A percentile compares a stretch with the other conserved stretches of the same genome.
Conservation (phyloP, 2,113 vertebrate species). For the Corydoras maculifer region DNA sequence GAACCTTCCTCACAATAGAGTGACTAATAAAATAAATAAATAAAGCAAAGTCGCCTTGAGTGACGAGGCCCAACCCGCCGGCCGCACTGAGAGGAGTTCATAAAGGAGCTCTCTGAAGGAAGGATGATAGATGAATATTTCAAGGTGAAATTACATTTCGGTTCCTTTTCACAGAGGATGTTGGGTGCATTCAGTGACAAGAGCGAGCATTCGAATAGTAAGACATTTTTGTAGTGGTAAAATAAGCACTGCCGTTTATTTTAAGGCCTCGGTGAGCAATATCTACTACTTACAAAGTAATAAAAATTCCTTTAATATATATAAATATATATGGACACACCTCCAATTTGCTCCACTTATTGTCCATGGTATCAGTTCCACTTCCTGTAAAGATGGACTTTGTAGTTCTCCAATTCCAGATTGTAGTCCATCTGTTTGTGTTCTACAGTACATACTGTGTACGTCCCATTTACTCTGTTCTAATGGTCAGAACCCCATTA, state of each 20-base stretch:
- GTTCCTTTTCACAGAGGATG: constrained; percentile 6
- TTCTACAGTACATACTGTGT: no score
- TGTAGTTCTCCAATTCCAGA: no score
- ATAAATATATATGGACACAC: no score
- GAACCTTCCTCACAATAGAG: not conserved
- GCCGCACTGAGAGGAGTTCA: constrained; percentile 4
- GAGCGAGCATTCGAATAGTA: constrained; percentile 4
- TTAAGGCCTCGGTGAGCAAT: not conserved
- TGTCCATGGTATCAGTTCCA: no score
- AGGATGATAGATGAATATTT: constrained; percentile 24
- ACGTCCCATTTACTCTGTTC: no score
- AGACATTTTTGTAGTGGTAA: constrained; percentile 13
- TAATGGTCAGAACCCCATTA: no score
- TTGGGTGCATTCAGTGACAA: not conserved
- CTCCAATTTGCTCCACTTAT: no score
- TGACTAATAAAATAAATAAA: not conserved
- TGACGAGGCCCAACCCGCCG: constrained; percentile 5
- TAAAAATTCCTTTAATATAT: no score
- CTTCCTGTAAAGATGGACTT: no score
- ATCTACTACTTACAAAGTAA: not conserved
- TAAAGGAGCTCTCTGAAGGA: not conserved
- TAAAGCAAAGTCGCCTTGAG: not conserved
- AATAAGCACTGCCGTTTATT: constrained; percentile 10
- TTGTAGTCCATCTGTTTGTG: no score
- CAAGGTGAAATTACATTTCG: constrained; percentile 25